Evolutionary conservation across 2,113 vertebrate species (phyloP), one percentile per base, ranked within the genome.

Genomic region (Rallus limicola): DNA sequence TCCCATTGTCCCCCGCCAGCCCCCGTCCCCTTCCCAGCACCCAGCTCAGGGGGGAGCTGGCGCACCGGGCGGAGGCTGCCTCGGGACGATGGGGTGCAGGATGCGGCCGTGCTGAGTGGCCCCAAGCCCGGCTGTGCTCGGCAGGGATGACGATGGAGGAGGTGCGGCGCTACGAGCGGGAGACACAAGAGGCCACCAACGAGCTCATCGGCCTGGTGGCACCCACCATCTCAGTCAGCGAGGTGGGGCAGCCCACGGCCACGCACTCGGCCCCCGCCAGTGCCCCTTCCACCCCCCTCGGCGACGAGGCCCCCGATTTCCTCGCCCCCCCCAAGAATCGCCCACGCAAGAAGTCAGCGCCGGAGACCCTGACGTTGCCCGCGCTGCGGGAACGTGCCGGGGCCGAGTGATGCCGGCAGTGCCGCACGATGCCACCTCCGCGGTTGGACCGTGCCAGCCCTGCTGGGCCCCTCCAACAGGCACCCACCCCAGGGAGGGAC

Each of bases 61-160:
- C 34, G 52, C 14, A 4, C 2, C 8, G 89, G 83, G 65, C 3
- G 1, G 67, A 53, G 68, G 64, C 82, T 34, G 48, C 67, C 80
- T 65, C 3, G 8, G 75, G 52, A n/a, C 67, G 46, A 12, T 1
- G 19, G 88, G 70, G 60, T 16, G 48, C 80, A 33, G 84, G 90
- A 18, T 3, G 29, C 4, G 13, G 76, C 84, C 23, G 9, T 72
- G 88, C 82, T 8, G 53, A 86, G 86, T 23, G 8, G 88, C 80
- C 76, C 88, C 86, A 68, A 96, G 91, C 89, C 59, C 26, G 9
- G 58, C 80, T 94, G 83, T 96, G 95, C 93, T 91, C 64, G 5
- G 36, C 95, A 98, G 98, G 97, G 50, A 98, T 98, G 98, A 97
- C 97, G 3, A 98, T 98, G 98, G 97, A 97, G 20, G 98, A 98